Evolutionary conservation across 2,797 vertebrate species (phyloP).

Genomic region (Myotis daubentonii): DNA sequence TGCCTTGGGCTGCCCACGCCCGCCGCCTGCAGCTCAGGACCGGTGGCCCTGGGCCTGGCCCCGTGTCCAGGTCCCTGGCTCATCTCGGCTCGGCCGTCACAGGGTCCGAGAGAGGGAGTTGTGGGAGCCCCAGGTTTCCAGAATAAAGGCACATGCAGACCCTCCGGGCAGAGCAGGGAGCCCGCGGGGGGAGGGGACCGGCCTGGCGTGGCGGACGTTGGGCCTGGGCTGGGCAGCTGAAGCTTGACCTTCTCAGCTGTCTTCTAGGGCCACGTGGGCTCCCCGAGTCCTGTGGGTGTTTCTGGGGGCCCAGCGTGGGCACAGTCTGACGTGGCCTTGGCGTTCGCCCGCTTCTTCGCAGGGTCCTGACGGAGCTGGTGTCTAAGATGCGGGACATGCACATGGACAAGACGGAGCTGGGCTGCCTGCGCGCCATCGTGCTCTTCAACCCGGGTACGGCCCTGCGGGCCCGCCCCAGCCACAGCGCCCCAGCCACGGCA

Average conservation of each 20-base stretch:
- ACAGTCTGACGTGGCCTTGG: fast-evolving
- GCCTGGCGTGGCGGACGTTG: fast-evolving
- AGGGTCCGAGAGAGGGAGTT: background rate
- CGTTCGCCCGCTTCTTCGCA: conserved; percentile 76
- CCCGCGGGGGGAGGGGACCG: background rate
- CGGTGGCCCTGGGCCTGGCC: fast-evolving
- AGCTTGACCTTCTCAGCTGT: background rate
- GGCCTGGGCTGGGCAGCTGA: background rate
- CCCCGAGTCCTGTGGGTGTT: fast-evolving
- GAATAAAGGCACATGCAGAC: background rate
- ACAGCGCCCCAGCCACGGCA: too few species aligned
- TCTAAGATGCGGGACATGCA: conserved; percentile 99
- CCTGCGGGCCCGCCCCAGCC: background rate
- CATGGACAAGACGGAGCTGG: conserved; percentile 99
- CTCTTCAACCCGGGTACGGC: conserved; percentile 96
- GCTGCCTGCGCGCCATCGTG: conserved; percentile 96
- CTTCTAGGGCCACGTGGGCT: background rate
- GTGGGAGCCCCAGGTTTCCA: background rate
- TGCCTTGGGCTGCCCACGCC: background rate
- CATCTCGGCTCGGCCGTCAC: fast-evolving
- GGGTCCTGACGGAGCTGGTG: conserved; percentile 97
- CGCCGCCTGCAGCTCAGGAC: fast-evolving
- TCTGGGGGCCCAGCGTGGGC: background rate
- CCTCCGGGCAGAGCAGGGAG: conserved; percentile 25
- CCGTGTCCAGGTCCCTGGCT: fast-evolving